Percentiles rank a stretch among this genome's conserved stretches.
These are phyloP conservation scores for Marasmarcha lunaedactyla DNA, from an alignment of 2,888 invertebrate species.

Conservation along the genomic window DNA sequence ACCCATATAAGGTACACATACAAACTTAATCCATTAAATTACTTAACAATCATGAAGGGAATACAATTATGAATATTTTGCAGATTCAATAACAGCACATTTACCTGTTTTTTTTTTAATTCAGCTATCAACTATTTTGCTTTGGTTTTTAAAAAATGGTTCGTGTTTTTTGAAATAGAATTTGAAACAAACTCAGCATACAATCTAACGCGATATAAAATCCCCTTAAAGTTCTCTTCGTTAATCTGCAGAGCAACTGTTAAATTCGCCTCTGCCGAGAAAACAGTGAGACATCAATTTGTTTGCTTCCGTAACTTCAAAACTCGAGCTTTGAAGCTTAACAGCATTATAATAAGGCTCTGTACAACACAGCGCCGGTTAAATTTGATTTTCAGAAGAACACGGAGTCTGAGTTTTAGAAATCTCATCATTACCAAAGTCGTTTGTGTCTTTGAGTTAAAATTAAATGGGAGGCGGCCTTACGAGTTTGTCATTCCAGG, in stretches of 20 bases:
- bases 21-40: no score
- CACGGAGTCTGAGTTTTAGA: not conserved
- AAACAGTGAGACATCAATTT: not conserved
- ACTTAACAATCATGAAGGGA: no score
- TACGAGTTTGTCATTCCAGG: not conserved
- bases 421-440: conserved; percentile 1
- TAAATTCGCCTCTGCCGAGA: not conserved
- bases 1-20: no score
- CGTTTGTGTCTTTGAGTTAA: conserved; percentile 1
- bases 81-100: no score
- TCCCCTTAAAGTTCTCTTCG: not conserved
- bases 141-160: no score
- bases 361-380: not conserved
- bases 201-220: no score
- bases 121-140: no score
- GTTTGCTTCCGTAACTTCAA: conserved; percentile 1
- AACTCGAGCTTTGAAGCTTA: not conserved
- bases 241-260: conserved; percentile 1
- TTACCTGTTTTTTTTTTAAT: no score
- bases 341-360: conserved; percentile 1
- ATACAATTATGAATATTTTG: no score
- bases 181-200: no score
- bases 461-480: not conserved
- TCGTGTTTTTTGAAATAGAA: no score
- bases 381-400: not conserved